Evolutionary conservation across 2,888 invertebrate species (phyloP), one percentile per base, ranked within the genome.

Genomic region (Mythimna vitellina): DNA sequence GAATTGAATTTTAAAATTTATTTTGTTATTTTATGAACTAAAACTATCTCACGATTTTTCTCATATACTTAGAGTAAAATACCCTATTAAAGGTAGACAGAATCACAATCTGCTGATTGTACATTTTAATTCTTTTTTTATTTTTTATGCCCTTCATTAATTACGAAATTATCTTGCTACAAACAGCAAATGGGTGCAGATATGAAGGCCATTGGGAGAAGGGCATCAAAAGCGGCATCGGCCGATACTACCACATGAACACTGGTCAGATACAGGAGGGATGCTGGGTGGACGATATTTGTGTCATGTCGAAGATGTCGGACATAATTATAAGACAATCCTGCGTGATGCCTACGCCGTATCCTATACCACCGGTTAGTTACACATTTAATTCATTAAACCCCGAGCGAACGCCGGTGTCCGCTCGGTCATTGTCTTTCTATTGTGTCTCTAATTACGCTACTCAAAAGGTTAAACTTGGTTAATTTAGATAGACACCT

Each of bases 241-340:
- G 98, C 0, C 93, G 96, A 53, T 97, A 96, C 90, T 97, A 97
- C 87, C 97, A 97, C 88, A 89, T 97, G 87, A 93, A 95, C 84
- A 97, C 95, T 0, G 97, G 97, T 0, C 97, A 97, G 89, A 88
- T 97, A 79, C 97, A 97, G 87, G 96, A 97, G 75, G 98, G 98
- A 2, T 93, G 96, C 81, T 98, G 98, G 98, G 76, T 86, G 6
- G 81, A 93, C n/a, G 96, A 97, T 85, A 81, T 92, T 29, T 97
- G 97, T 84, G 90, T 96, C 72, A 94, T 87, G 74, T 97, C 97
- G 73, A 96, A 93, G 75, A 95, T 97, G 86, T 90, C 92, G 0
- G 97, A 97, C 87, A 96, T 97, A 61, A 90, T 94, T n/a, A 96
- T 95, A 87, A 93, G 97, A 56, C 97, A 97, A 87, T 95, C 95